A percentile compares a stretch with the other conserved stretches of the same genome.
Evolutionary conservation across 2,797 vertebrate genomes (phyloP).

Genomic region (Lateolabrax maculatus): DNA sequence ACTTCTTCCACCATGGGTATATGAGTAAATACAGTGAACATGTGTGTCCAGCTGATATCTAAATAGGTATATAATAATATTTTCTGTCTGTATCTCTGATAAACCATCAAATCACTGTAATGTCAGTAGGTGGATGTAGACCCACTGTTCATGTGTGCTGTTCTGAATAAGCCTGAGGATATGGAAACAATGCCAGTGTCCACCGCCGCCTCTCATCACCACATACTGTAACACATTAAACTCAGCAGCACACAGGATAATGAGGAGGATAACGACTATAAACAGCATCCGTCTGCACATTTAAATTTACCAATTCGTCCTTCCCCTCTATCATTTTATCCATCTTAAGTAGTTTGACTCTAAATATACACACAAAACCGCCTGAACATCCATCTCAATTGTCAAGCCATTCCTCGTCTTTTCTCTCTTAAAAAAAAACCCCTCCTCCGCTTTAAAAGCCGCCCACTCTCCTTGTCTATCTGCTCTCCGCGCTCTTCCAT

Average conservation of each 20-base stretch:
- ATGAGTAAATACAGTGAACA: not conserved
- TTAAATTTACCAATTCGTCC: constrained; percentile 57
- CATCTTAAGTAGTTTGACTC: constrained; percentile 70
- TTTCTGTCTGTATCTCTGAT: constrained; percentile 42
- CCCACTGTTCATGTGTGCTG: constrained; percentile 45
- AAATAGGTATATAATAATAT: constrained; percentile 15
- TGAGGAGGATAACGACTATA: constrained; percentile 66
- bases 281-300: constrained; percentile 60
- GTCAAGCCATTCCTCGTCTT: constrained; percentile 66
- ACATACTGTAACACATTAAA: constrained; percentile 67
- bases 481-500: constrained; percentile 52
- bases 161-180: constrained; percentile 66
- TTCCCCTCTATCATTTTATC: constrained; percentile 64
- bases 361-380: constrained; percentile 71
- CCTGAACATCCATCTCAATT: constrained; percentile 72
- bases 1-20: not conserved
- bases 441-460: constrained; percentile 52
- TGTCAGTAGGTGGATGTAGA: constrained; percentile 58
- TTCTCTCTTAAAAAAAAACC: constrained; percentile 51
- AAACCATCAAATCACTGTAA: constrained; percentile 50
- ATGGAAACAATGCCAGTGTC: constrained; percentile 70
- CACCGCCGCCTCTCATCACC: constrained; percentile 64
- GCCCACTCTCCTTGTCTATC: constrained; percentile 70
- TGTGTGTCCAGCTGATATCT: constrained; percentile 28
- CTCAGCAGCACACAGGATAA: constrained; percentile 63